Conservation (phyloP, 2,888 invertebrate species). For the Watsonalla cultraria region DNA sequence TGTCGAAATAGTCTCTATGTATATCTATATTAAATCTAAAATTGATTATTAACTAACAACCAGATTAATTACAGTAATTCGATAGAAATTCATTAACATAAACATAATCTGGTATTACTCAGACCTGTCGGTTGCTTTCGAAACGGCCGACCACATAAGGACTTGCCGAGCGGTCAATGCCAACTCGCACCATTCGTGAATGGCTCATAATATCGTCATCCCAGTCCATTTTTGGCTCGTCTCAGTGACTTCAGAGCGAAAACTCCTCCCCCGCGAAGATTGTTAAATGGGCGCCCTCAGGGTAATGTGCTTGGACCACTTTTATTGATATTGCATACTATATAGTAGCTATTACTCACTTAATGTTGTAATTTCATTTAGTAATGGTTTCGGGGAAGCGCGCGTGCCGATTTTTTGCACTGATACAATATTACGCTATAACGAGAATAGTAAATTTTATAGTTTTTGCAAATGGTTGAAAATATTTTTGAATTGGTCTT, state of each 20-base stretch:
- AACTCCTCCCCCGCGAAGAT: conserved; percentile 44
- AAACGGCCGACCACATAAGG: conserved; percentile 55
- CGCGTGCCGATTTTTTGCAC: no score
- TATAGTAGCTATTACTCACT: conserved; percentile 1
- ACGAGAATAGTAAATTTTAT: no score
- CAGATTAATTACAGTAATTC: conserved; percentile 18
- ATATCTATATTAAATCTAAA: background rate
- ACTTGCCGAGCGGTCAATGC: conserved; percentile 57
- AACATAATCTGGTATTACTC: conserved; percentile 17
- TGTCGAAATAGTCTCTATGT: background rate
- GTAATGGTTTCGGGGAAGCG: background rate
- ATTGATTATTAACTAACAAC: conserved; percentile 10
- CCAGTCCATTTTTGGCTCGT: conserved; percentile 54
- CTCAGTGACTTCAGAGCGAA: conserved; percentile 47
- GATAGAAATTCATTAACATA: conserved; percentile 2
- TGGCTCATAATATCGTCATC: conserved; percentile 48
- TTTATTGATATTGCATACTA: conserved; percentile 26
- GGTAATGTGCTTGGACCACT: conserved; percentile 47
- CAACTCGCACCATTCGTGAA: conserved; percentile 36
- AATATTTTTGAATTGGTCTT: no score
- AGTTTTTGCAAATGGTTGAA: no score
- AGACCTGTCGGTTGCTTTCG: conserved; percentile 46
- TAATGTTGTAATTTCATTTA: conserved; percentile 5
- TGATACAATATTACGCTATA: background rate
- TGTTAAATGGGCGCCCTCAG: conserved; percentile 50